Conservation (phyloP, 2,888 invertebrate genomes). For the Actias luna region DNA sequence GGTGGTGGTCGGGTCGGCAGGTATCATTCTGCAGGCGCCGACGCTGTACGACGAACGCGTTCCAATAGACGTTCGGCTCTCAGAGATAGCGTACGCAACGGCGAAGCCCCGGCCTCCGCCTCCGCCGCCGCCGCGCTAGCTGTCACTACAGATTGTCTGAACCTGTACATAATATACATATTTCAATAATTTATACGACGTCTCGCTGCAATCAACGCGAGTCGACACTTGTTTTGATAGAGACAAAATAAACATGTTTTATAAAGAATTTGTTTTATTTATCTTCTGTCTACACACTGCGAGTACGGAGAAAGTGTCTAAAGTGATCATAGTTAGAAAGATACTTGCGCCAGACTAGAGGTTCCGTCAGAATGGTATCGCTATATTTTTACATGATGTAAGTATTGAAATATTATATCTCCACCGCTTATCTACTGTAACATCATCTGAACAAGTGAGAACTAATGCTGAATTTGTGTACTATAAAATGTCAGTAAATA, state of each 20-base stretch:
- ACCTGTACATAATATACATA: constrained; percentile 60
- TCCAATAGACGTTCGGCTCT: constrained; percentile 93
- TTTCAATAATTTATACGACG: constrained; percentile 73
- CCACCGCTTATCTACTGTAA: too few relatives aligned
- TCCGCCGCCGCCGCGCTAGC: constrained; percentile 40
- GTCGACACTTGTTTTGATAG: constrained; percentile 80
- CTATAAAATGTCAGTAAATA: too few relatives aligned
- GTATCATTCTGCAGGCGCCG: constrained; percentile 96
- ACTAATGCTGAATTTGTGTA: too few relatives aligned
- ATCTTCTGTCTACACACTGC: too few relatives aligned
- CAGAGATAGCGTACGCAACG: constrained; percentile 94
- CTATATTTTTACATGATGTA: too few relatives aligned
- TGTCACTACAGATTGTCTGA: constrained; percentile 15
- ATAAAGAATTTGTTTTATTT: constrained; percentile 32
- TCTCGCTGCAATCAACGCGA: constrained; percentile 66
- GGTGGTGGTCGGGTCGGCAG: constrained; percentile 95
- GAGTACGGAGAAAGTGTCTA: too few relatives aligned
- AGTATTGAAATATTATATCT: too few relatives aligned
- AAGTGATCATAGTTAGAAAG: too few relatives aligned
- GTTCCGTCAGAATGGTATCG: too few relatives aligned
- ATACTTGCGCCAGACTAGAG: too few relatives aligned
- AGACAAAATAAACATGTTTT: constrained; percentile 76
- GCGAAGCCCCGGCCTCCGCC: constrained; percentile 87
- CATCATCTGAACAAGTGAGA: too few relatives aligned
- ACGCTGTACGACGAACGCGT: constrained; percentile 95